These are phyloP conservation scores for Lichenostomus cassidix DNA, from an alignment of 2,113 vertebrate species.

Conservation along the genomic window DNA sequence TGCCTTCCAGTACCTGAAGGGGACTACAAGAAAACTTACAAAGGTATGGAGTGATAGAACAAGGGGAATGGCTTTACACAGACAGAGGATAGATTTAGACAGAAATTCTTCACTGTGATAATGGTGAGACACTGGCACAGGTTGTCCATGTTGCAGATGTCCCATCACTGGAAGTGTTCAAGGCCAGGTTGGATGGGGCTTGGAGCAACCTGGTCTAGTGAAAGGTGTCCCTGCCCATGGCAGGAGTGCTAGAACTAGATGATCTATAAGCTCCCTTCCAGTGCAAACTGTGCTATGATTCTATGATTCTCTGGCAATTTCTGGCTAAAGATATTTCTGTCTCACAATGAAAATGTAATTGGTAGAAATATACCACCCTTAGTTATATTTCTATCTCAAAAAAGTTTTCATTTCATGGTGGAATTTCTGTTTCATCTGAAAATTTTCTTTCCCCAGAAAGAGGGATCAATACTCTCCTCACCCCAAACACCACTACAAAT, in stretches of 20 bases:
- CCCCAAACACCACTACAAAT: background rate
- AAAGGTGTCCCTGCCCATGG: background rate
- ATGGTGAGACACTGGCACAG: background rate
- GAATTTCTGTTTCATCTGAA: background rate
- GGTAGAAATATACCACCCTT: background rate
- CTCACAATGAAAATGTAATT: background rate
- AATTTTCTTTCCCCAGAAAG: background rate
- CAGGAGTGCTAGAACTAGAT: background rate
- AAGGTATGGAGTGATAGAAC: background rate
- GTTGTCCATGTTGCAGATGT: background rate
- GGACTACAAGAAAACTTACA: background rate
- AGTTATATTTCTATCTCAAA: background rate
- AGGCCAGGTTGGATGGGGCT: background rate
- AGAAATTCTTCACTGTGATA: background rate
- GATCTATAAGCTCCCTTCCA: background rate
- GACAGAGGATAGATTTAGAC: background rate
- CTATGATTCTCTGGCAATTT: background rate
- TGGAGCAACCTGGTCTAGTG: background rate
- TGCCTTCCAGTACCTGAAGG: background rate
- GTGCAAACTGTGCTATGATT: background rate
- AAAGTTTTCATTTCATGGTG: background rate
- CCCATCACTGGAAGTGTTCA: background rate
- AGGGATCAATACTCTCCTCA: background rate
- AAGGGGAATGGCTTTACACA: background rate
- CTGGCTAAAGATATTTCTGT: background rate